phyloP scores from a whole-genome alignment of 1,140 invertebrate genomes.

The Phortica variegata region DNA sequence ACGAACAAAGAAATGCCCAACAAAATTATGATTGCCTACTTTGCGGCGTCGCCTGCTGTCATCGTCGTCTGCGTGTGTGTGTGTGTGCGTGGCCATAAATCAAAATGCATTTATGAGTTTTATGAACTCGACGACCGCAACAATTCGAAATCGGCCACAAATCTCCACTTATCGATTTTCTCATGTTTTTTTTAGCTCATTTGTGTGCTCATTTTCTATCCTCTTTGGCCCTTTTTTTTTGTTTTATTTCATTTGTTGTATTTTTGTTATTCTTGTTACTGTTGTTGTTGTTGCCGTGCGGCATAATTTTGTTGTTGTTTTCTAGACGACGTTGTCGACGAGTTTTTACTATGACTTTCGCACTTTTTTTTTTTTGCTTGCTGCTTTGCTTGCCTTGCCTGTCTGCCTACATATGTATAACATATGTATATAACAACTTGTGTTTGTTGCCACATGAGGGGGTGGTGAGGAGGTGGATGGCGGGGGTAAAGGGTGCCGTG shows the following conservation, averaged over 20 bases:
- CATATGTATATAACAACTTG: no score
- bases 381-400: background rate
- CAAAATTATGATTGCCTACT: conserved; percentile 28
- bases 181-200: no score
- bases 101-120: no score
- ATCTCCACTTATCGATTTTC: no score
- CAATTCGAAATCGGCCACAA: background rate
- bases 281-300: no score
- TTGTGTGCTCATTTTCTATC: background rate
- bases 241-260: background rate
- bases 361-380: conserved; percentile 15
- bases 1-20: conserved; percentile 21
- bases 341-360: background rate
- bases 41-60: conserved; percentile 20
- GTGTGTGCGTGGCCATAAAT: no score
- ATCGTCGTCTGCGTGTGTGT: no score
- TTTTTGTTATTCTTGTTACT: background rate
- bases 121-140: background rate
- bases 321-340: no score
- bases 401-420: no score
- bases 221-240: background rate
- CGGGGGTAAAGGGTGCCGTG: no score
- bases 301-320: no score
- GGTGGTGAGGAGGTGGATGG: no score
- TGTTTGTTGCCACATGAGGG: background rate